Conservation (phyloP, 2,888 invertebrate genomes). For the Nephrotoma guestfalica region DNA sequence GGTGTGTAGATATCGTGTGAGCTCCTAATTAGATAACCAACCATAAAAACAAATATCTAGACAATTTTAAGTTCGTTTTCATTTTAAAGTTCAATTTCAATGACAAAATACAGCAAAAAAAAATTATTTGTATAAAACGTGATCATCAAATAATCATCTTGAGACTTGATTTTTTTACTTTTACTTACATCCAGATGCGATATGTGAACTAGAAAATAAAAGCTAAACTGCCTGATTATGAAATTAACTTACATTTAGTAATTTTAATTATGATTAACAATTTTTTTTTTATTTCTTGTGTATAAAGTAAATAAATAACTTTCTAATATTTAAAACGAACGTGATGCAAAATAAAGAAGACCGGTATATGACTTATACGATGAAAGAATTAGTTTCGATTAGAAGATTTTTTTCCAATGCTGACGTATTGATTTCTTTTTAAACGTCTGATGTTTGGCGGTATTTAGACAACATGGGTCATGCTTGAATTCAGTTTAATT, state of each 20-base stretch:
- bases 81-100: neutral
- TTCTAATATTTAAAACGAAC: neutral
- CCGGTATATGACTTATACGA: neutral
- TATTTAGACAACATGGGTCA: too few species aligned
- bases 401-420: neutral
- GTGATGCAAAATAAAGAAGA: neutral
- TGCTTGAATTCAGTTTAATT: too few species aligned
- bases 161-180: neutral
- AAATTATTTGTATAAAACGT: neutral
- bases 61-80: neutral
- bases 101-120: neutral
- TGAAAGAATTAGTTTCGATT: neutral
- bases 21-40: neutral
- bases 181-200: neutral
- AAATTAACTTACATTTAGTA: neutral
- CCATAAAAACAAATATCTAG: neutral
- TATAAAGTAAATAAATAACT: neutral
- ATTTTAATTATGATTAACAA: neutral
- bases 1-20: too few species aligned
- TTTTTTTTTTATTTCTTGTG: neutral
- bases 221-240: neutral
- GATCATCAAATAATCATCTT: neutral
- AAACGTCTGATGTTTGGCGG: too few species aligned
- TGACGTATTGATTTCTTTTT: too few species aligned
- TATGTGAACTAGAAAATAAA: neutral